phyloP scores from a whole-genome alignment of 2,797 vertebrate species.

The Vultur gryphus region DNA sequence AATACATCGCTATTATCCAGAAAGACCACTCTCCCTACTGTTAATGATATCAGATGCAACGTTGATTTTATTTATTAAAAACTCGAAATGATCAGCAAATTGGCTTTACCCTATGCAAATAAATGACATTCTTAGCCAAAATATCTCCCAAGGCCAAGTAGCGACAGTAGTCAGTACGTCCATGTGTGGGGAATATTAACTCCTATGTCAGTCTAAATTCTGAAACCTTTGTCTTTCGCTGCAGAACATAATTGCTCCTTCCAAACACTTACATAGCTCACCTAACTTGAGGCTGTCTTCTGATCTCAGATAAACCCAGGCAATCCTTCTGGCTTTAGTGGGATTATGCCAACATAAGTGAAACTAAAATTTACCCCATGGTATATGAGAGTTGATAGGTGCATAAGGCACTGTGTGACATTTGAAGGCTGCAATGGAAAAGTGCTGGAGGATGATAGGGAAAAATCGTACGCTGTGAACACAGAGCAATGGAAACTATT shows the following conservation, averaged over 20 bases:
- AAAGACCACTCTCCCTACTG: background rate
- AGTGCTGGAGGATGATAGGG: constrained; percentile 27
- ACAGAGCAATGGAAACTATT: constrained; percentile 47
- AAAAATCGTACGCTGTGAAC: background rate
- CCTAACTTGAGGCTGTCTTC: constrained; percentile 34
- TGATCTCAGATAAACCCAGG: constrained; percentile 49
- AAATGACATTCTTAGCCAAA: background rate
- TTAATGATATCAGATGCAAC: background rate
- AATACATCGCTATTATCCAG: background rate
- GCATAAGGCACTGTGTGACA: background rate
- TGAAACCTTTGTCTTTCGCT: background rate
- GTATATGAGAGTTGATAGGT: background rate
- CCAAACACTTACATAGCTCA: background rate
- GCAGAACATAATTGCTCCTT: constrained; percentile 17
- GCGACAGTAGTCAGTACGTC: background rate
- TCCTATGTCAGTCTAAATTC: background rate
- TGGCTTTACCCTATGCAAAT: background rate
- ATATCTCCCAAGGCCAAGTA: background rate
- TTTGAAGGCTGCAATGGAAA: constrained; percentile 27
- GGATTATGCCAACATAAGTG: constrained; percentile 41
- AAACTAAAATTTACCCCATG: constrained; percentile 7
- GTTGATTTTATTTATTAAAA: constrained; percentile 25
- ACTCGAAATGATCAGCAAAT: background rate
- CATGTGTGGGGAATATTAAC: background rate
- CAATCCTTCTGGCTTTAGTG: constrained; percentile 52